Conservation (phyloP, 2,113 vertebrate genomes). For the Helogale parvula region DNA sequence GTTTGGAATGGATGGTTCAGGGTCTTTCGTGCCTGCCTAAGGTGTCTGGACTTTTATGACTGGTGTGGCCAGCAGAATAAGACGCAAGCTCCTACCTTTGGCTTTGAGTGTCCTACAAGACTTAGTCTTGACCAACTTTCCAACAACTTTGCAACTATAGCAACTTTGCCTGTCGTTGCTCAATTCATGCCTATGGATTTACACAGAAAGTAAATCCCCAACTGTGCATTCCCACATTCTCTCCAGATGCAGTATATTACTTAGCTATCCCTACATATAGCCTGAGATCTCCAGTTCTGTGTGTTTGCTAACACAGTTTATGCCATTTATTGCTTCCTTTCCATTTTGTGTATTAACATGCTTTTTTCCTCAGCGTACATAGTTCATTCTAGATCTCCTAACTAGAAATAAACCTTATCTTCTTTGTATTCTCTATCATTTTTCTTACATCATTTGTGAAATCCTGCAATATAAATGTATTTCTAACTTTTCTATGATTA, state of each 20-base stretch:
- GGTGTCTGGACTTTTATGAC: too few relatives aligned
- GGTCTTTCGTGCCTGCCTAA: too few relatives aligned
- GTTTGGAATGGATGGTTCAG: not conserved
- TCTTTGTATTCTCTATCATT: not conserved
- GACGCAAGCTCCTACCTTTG: not conserved
- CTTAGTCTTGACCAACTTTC: not conserved
- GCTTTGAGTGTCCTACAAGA: not conserved
- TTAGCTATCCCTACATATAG: too few relatives aligned
- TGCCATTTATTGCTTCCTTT: not conserved
- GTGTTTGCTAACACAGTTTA: not conserved
- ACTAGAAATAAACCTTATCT: not conserved
- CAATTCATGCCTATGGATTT: not conserved
- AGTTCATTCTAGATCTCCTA: not conserved
- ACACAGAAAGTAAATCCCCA: not conserved
- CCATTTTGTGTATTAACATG: not conserved
- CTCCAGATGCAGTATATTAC: accelerated
- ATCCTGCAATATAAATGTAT: not conserved
- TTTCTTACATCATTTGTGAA: not conserved
- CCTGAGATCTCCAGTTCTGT: not conserved
- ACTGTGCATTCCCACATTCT: not conserved
- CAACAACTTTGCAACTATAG: too few relatives aligned
- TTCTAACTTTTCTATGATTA: not conserved
- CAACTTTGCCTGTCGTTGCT: not conserved
- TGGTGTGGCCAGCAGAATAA: not conserved
- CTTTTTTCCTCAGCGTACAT: not conserved